Evolutionary conservation across 1,140 invertebrate genomes (phyloP), one percentile per base, ranked within the genome.

Genomic region (Asbolus verrucosus): DNA sequence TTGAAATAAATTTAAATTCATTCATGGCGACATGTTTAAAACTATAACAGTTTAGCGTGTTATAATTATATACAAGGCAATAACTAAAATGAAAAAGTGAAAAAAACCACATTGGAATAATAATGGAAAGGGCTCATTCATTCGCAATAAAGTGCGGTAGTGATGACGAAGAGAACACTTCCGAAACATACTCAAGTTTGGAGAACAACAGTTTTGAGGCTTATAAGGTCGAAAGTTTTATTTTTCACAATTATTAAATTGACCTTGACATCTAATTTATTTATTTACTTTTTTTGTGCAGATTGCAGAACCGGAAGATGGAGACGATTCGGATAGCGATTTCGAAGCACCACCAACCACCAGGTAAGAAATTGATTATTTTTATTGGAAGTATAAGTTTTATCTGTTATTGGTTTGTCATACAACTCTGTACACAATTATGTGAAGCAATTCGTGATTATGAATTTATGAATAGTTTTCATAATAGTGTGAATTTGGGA

Each of bases 271-370:
- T n/a, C 5, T 15, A 43, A 43, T 15, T 6, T 36, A 36, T n/a
- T 36, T 1, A 27, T n/a, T n/a, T n/a, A n/a, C n/a, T 54, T 54
- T 27, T 50, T 27, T 54, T 54, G 21, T 54, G 6, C n/a, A 54
- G 46, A 54, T 54, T 5, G 61, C 33, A 24, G 36, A n/a, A n/a
- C n/a, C n/a, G n/a, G n/a, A 63, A n/a, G 59, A 62, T 62, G 59
- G 16, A 38, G 59, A 62, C 21, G 61, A 63, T 14, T 24, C 39
- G 8, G 61, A 63, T 21, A 54, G 46, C 11, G 46, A 54, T 14
- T 54, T 27, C 11, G 46, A 54, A 24, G 9, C 27, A 2, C 46
- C 41, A 6, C 39, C 43, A 54, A 27, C 46, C 11, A 54, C 19
- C 27, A 54, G 46, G 46, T 54, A 54, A 54, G 24, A 4, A 4